Percentiles rank a stretch among this genome's conserved stretches.
Conservation (phyloP, 2,113 vertebrate species). For the Zosterops lateralis region DNA sequence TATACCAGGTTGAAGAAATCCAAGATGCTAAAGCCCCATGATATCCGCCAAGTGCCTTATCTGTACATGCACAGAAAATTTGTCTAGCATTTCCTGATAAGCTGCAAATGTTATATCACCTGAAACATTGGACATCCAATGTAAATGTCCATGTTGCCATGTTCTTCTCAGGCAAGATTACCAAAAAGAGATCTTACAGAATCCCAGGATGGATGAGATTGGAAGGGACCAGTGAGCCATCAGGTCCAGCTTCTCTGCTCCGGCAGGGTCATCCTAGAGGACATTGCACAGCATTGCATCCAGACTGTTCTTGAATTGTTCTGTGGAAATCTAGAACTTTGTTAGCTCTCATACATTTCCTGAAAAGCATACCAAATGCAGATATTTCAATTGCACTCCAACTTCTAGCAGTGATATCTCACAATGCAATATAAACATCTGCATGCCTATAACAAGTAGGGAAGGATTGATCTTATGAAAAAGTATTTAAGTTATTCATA, state of each 20-base stretch:
- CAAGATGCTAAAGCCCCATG: neutral
- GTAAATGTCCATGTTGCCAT: neutral
- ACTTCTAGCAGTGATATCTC: neutral
- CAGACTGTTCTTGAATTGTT: neutral
- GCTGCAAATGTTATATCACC: neutral
- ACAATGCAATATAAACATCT: neutral
- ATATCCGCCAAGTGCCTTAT: fast-evolving
- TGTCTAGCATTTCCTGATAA: neutral
- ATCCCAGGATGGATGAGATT: neutral
- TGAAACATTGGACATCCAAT: neutral
- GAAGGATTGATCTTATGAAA: neutral
- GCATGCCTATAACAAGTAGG: neutral
- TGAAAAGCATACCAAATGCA: neutral
- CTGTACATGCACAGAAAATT: neutral
- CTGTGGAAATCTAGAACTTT: neutral
- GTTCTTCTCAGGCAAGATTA: neutral
- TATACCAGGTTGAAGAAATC: neutral
- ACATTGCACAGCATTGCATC: neutral
- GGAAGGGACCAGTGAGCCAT: neutral
- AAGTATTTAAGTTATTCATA: neutral
- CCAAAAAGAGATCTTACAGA: neutral
- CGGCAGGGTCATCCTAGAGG: neutral
- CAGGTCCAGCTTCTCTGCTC: neutral
- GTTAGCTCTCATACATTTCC: neutral
- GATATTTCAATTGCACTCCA: neutral